Percentiles rank a stretch among this genome's conserved stretches.
These are phyloP conservation scores for Neogale vison DNA, from an alignment of 2,113 vertebrate species.

Conservation along the genomic window DNA sequence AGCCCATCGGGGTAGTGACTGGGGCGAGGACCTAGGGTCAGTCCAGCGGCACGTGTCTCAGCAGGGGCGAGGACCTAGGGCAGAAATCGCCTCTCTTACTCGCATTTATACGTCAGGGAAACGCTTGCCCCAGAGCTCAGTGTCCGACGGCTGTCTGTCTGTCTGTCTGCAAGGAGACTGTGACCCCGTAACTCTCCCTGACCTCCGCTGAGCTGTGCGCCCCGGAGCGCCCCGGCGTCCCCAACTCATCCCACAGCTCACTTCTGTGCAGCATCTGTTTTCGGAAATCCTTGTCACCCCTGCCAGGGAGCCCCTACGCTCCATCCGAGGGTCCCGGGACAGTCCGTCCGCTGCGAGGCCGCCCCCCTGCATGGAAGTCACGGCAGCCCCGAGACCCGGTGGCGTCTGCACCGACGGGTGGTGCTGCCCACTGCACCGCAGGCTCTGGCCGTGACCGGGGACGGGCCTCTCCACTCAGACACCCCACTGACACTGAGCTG, in stretches of 20 bases:
- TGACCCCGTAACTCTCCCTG: neutral
- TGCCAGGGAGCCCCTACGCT: neutral
- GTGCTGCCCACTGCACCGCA: neutral
- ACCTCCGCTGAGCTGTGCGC: neutral
- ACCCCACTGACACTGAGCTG: neutral
- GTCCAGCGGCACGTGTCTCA: accelerated
- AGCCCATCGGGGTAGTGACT: accelerated
- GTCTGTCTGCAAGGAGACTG: too few relatives aligned
- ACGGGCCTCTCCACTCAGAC: neutral
- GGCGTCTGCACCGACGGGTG: neutral
- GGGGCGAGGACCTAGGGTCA: too few relatives aligned
- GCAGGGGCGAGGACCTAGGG: too few relatives aligned
- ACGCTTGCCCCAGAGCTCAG: neutral
- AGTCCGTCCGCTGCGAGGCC: accelerated
- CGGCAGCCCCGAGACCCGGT: neutral
- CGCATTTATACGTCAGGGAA: neutral
- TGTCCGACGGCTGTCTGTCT: too few relatives aligned
- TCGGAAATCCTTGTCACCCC: neutral
- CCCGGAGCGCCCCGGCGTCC: too few relatives aligned
- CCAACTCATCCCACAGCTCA: neutral
- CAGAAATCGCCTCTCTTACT: neutral
- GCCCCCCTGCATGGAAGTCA: neutral
- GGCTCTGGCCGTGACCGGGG: neutral
- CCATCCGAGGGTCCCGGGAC: neutral
- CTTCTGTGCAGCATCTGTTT: neutral